A percentile compares a stretch with the other conserved stretches of the same genome.
Conservation (phyloP, 2,797 vertebrate genomes). For the Lutjanus argentimaculatus region DNA sequence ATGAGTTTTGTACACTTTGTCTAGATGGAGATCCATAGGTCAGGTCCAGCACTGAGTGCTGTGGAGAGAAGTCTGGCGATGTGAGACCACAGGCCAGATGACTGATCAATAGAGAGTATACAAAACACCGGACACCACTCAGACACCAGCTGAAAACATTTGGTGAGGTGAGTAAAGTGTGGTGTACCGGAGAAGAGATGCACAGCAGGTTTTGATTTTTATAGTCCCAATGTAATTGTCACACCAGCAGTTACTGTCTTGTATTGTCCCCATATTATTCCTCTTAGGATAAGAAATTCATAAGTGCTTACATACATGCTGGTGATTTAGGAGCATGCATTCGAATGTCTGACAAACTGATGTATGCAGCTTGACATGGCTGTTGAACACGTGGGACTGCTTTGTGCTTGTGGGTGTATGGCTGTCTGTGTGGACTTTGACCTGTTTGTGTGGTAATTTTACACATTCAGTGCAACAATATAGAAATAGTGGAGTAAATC, state of each 20-base stretch:
- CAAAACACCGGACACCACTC: neutral
- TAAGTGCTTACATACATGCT: neutral
- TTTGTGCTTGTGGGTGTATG: neutral
- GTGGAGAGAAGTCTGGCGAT: too few relatives aligned
- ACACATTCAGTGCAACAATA: constrained; percentile 16
- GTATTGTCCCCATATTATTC: constrained; percentile 64
- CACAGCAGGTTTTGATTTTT: neutral
- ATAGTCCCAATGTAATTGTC: neutral
- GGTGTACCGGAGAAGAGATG: neutral
- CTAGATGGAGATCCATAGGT: neutral
- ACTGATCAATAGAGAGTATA: neutral
- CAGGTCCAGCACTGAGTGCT: too few relatives aligned
- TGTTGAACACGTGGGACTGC: constrained; percentile 1
- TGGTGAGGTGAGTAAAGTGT: constrained; percentile 31
- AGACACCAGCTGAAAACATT: neutral
- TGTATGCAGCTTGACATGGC: constrained; percentile 30
- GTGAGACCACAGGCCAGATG: neutral
- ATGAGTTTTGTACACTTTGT: neutral
- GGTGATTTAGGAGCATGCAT: constrained; percentile 25
- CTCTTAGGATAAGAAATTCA: constrained; percentile 61
- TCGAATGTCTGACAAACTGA: constrained; percentile 2
- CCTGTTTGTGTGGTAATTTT: constrained; percentile 17
- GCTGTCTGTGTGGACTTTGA: constrained; percentile 23
- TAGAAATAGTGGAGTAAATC: neutral
- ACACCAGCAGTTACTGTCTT: constrained; percentile 50